These are phyloP conservation scores for Incurvaria masculella DNA, from an alignment of 2,888 invertebrate genomes.

Conservation along the genomic window DNA sequence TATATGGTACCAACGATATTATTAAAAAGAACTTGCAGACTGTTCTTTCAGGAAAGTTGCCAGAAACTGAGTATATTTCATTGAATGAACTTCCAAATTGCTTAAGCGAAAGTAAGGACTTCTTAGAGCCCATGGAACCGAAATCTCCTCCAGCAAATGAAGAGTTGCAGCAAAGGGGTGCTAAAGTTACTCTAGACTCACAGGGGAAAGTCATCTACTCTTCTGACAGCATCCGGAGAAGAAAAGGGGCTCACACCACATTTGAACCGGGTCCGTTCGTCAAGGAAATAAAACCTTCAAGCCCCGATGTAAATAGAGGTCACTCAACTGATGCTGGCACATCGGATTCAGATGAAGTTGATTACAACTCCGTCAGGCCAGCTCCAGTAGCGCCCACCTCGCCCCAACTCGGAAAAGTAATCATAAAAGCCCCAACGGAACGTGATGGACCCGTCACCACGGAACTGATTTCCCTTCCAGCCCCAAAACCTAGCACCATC, in stretches of 20 bases:
- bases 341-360: not conserved
- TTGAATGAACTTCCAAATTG: constrained; percentile 71
- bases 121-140: constrained; percentile 35
- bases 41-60: constrained; percentile 57
- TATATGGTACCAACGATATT: constrained; percentile 66
- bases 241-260: constrained; percentile 79
- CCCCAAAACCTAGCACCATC: constrained; percentile 57
- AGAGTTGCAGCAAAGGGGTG: constrained; percentile 60
- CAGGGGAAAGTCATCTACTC: constrained; percentile 87
- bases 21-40: constrained; percentile 61
- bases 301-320: constrained; percentile 35
- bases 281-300: constrained; percentile 54
- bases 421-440: constrained; percentile 54
- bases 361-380: constrained; percentile 17
- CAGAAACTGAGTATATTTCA: constrained; percentile 76
- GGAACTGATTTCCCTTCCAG: constrained; percentile 59
- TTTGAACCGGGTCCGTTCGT: constrained; percentile 88
- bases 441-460: constrained; percentile 44
- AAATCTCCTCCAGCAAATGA: constrained; percentile 32
- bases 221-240: constrained; percentile 77
- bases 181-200: constrained; percentile 78
- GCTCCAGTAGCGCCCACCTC: constrained; percentile 48
- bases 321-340: constrained; percentile 33
- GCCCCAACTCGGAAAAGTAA: constrained; percentile 63
- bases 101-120: constrained; percentile 42